These are phyloP conservation scores for Calcarius lapponicus DNA, from an alignment of 2,797 vertebrate species.

Conservation along the genomic window DNA sequence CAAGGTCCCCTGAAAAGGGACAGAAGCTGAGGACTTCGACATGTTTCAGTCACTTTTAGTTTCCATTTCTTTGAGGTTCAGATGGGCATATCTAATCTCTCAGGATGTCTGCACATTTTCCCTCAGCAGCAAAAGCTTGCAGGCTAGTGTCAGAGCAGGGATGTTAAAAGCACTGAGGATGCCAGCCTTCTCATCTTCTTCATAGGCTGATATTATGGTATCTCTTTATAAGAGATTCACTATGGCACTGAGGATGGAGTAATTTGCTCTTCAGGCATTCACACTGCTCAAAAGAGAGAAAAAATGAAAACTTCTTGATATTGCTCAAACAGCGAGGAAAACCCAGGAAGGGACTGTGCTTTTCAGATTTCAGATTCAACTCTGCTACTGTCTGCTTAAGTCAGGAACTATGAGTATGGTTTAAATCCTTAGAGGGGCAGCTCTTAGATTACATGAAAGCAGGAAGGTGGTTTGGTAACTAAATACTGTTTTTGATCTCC, in stretches of 20 bases:
- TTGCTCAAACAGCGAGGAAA: background rate
- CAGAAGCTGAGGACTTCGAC: background rate
- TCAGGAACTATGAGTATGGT: accelerated
- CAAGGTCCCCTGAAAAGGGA: background rate
- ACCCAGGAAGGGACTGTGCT: accelerated
- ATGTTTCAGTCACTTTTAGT: background rate
- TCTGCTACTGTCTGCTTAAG: background rate
- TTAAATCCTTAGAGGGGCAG: background rate
- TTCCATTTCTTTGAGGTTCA: background rate
- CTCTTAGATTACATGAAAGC: background rate
- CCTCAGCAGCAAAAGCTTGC: background rate
- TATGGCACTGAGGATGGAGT: background rate
- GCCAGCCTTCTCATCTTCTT: background rate
- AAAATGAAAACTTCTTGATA: background rate
- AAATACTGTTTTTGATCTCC: background rate
- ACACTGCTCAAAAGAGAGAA: background rate
- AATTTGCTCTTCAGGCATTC: background rate
- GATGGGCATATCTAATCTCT: slow-evolving; percentile 34
- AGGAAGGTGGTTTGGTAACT: background rate
- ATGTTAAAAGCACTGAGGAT: background rate
- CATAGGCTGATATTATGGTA: background rate
- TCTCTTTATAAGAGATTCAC: background rate
- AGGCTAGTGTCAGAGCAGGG: background rate
- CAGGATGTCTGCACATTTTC: background rate
- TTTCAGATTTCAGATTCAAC: background rate